phyloP scores from a whole-genome alignment of 2,888 invertebrate genomes.

The Meliscaeva auricollis region DNA sequence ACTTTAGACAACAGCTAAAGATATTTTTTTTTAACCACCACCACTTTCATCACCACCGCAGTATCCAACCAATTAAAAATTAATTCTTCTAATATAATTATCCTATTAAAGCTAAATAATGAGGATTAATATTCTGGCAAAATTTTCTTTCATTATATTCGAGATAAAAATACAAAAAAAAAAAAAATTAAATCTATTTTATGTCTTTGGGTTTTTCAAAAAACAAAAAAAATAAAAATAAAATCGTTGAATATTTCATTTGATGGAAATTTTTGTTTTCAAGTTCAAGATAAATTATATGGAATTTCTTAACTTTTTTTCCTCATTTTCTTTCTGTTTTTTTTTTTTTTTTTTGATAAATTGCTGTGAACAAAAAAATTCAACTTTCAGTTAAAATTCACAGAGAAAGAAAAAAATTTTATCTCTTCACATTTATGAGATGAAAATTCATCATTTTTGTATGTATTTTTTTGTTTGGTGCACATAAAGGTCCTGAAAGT shows the following conservation, averaged over 20 bases:
- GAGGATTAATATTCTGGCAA: slow-evolving; percentile 24
- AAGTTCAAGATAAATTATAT: slow-evolving; percentile 23
- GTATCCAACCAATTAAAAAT: slow-evolving; percentile 44
- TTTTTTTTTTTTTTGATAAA: slow-evolving; percentile 19
- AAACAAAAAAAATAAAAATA: background rate
- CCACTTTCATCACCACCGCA: background rate
- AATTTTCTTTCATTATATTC: background rate
- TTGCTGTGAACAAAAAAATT: slow-evolving; percentile 24
- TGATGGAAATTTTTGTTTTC: slow-evolving; percentile 12
- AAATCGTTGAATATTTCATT: slow-evolving; percentile 17
- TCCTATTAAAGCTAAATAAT: slow-evolving; percentile 53
- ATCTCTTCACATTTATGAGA: slow-evolving; percentile 18
- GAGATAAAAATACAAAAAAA: background rate
- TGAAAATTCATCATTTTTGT: slow-evolving; percentile 31
- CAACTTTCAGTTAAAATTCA: slow-evolving; percentile 8
- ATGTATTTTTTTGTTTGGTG: background rate
- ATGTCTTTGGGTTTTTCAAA: background rate
- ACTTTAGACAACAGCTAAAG: too few relatives aligned
- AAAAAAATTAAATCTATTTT: background rate
- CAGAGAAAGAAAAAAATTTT: slow-evolving; percentile 17
- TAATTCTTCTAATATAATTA: slow-evolving; percentile 50
- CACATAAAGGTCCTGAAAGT: slow-evolving; percentile 19
- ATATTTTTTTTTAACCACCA: too few relatives aligned
- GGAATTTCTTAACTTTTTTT: slow-evolving; percentile 11
- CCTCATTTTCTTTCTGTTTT: too few relatives aligned